A percentile compares a stretch with the other conserved stretches of the same genome.
Conservation (phyloP, 2,797 vertebrate genomes). For the Pteronotus mesoamericanus region DNA sequence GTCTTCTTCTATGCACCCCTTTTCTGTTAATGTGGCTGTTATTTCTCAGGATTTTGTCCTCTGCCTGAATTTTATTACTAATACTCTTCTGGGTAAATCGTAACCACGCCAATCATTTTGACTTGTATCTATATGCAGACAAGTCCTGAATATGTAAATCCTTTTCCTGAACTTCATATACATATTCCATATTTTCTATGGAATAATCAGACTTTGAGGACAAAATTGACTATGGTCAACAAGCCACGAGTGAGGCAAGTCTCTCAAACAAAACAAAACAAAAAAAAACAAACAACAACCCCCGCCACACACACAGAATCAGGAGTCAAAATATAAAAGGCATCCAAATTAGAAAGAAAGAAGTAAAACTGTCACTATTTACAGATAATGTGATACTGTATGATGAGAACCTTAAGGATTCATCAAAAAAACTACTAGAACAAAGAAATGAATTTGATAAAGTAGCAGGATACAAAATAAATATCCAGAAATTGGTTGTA, state of each 20-base stretch:
- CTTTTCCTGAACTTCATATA: not conserved
- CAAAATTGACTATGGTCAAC: not conserved
- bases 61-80: not conserved
- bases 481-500: not conserved
- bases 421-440: not conserved
- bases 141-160: not conserved
- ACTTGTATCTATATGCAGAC: not conserved
- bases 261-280: slow-evolving; percentile 17
- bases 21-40: not conserved
- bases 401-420: not conserved
- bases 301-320: too few relatives aligned
- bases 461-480: not conserved
- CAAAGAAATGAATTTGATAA: not conserved
- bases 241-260: not conserved
- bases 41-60: not conserved
- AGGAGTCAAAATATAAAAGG: not conserved
- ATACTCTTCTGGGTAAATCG: not conserved
- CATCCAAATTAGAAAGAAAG: not conserved
- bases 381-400: not conserved
- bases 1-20: not conserved
- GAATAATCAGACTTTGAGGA: not conserved
- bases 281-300: not conserved
- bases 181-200: not conserved
- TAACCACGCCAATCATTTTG: not conserved
- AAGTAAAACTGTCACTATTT: not conserved